A percentile compares a stretch with the other conserved stretches of the same genome.
These are phyloP conservation scores for Metopolophium dirhodum DNA, from an alignment of 1,140 invertebrate genomes.

Conservation along the genomic window DNA sequence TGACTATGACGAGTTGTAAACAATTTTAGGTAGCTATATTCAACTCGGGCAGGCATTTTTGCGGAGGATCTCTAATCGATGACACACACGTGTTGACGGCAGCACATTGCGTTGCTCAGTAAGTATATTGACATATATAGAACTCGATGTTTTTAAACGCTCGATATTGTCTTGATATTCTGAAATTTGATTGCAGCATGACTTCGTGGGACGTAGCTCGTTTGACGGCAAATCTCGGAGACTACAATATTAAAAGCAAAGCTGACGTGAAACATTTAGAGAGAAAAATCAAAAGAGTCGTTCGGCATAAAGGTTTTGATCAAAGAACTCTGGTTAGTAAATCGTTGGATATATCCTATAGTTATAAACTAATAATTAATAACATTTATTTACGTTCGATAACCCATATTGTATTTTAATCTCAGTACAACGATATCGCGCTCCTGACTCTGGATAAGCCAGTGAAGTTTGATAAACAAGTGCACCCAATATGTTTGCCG, in stretches of 20 bases:
- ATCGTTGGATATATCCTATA: neutral
- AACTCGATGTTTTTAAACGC: neutral
- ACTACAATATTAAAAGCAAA: conserved; percentile 79
- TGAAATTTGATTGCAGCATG: conserved; percentile 72
- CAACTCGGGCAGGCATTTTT: conserved; percentile 84
- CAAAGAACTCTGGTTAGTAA: conserved; percentile 74
- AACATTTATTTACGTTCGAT: neutral
- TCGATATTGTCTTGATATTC: no score
- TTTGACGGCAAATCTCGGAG: conserved; percentile 79
- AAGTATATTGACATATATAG: conserved; percentile 64
- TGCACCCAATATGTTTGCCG: conserved; percentile 85
- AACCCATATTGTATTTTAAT: conserved; percentile 58
- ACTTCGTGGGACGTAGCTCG: conserved; percentile 84
- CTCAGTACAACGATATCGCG: conserved; percentile 84
- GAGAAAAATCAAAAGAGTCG: conserved; percentile 78
- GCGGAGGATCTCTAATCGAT: conserved; percentile 87
- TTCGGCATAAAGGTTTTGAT: conserved; percentile 83
- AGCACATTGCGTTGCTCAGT: conserved; percentile 91
- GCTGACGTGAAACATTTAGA: conserved; percentile 77
- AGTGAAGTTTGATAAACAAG: conserved; percentile 75
- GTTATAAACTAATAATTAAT: neutral
- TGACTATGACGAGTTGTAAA: neutral
- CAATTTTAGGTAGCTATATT: conserved; percentile 72
- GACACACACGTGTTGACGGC: conserved; percentile 83
- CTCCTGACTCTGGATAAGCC: conserved; percentile 81